Percentiles rank a stretch among this genome's conserved stretches.
Evolutionary conservation across 2,888 invertebrate genomes (phyloP).

Genomic region (Nysson spinosus): DNA sequence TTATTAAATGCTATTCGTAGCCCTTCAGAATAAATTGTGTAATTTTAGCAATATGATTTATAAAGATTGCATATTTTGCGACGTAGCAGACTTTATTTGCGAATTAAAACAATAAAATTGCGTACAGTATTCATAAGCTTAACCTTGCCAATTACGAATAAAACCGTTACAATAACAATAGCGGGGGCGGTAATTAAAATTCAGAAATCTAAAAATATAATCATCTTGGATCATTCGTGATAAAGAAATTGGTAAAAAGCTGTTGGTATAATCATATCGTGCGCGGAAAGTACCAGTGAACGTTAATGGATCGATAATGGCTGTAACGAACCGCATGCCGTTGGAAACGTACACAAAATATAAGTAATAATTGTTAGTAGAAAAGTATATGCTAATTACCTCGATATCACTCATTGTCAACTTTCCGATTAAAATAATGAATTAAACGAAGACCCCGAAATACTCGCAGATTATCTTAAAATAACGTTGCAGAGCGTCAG

Average conservation of each 20-base stretch:
- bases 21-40: too few species aligned
- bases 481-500: conserved; percentile 56
- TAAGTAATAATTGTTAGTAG: not conserved
- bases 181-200: too few species aligned
- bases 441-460: conserved; percentile 1
- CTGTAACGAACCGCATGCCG: conserved; percentile 48
- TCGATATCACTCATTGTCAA: conserved; percentile 70
- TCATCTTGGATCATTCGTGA: not conserved
- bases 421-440: conserved; percentile 15
- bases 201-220: not conserved
- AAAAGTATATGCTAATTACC: conserved; percentile 50
- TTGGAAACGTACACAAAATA: conserved; percentile 10
- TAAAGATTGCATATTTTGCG: too few species aligned
- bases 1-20: too few species aligned
- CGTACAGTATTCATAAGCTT: conserved; percentile 10
- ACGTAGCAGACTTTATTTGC: too few species aligned
- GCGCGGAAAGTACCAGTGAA: conserved; percentile 25
- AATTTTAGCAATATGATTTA: too few species aligned
- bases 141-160: conserved; percentile 20
- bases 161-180: not conserved
- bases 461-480: conserved; percentile 10
- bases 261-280: conserved; percentile 5
- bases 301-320: conserved; percentile 62
- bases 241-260: not conserved
- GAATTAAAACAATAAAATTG: too few species aligned